Conservation (phyloP, 2,888 invertebrate species). For the Melinopterus prodromus region DNA sequence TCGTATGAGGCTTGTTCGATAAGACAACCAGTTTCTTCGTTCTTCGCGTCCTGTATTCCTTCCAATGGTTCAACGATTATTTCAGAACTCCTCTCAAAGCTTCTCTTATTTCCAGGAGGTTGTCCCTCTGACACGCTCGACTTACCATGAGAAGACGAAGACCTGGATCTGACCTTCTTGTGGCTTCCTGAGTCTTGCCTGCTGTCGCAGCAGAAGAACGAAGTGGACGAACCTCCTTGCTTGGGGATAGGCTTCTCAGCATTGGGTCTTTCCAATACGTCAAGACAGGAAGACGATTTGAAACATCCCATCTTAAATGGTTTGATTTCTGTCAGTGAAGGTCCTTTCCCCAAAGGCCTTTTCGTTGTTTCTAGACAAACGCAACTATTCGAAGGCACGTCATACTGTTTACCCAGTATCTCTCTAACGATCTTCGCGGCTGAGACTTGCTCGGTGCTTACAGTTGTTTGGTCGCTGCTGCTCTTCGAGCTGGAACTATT, state of each 20-base stretch:
- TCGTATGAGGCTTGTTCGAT: background rate
- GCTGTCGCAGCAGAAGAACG: background rate
- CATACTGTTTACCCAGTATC: background rate
- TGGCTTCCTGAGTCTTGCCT: background rate
- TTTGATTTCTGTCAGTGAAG: background rate
- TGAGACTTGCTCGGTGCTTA: background rate
- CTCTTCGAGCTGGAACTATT: background rate
- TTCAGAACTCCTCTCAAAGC: too few relatives aligned
- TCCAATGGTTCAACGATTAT: background rate
- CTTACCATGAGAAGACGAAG: background rate
- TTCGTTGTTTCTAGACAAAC: background rate
- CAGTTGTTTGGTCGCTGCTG: background rate
- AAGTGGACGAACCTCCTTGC: background rate
- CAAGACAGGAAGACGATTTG: background rate
- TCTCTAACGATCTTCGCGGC: background rate
- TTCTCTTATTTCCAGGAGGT: background rate
- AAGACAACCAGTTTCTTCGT: background rate
- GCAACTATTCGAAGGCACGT: background rate
- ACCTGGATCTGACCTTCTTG: background rate
- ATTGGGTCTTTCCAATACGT: background rate
- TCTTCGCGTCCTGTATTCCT: background rate
- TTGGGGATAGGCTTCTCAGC: background rate
- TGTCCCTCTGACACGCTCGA: background rate
- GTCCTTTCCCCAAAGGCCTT: too few relatives aligned
- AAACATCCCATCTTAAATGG: background rate